These are phyloP conservation scores for Ophiothrix spiculata DNA, from an alignment of 35 echinoderm and acorn worm genomes.

Conservation along the genomic window DNA sequence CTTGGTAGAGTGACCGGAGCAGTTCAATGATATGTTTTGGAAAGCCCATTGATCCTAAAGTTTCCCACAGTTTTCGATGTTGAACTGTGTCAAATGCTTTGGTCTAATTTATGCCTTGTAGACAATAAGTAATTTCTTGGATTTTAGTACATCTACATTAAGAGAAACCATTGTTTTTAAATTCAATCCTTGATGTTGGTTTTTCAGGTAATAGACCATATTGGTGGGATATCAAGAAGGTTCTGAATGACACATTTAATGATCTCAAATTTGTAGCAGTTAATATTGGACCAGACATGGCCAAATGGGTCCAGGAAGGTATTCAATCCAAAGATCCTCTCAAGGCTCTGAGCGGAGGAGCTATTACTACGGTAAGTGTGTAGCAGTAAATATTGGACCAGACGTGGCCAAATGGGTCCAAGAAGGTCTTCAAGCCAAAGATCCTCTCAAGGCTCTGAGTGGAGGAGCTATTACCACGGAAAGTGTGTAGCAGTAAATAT, in stretches of 20 bases:
- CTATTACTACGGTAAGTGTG: background rate
- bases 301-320: background rate
- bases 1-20: too few relatives aligned
- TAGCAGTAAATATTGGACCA: background rate
- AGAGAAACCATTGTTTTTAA: too few relatives aligned
- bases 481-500: background rate
- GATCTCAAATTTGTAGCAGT: background rate
- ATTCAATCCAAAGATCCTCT: background rate
- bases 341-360: background rate
- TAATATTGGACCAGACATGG: background rate
- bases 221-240: background rate
- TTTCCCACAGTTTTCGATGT: too few relatives aligned
- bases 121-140: too few relatives aligned
- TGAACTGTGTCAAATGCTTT: too few relatives aligned
- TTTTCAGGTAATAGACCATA: background rate
- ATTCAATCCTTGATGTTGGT: too few relatives aligned
- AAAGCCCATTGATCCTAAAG: too few relatives aligned
- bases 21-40: too few relatives aligned
- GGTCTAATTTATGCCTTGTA: too few relatives aligned
- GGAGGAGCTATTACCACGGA: background rate
- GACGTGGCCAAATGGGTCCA: background rate
- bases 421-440: background rate
- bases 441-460: background rate
- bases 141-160: too few relatives aligned
- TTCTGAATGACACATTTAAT: background rate